Base-by-base conservation (phyloP, 2,113 vertebrate species). In the Trachemys scripta region DNA sequence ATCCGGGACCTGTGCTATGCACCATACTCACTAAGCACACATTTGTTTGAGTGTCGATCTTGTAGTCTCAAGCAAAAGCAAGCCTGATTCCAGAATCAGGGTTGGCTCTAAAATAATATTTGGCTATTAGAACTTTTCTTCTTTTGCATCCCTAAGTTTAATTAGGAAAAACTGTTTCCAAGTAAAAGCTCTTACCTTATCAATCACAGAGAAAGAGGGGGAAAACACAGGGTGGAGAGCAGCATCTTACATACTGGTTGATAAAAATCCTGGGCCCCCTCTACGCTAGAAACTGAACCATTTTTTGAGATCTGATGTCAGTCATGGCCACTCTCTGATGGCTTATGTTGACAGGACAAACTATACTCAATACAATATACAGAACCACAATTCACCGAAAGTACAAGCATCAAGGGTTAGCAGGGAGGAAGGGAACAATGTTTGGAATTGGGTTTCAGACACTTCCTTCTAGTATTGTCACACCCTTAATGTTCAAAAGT, bases 401-500 rank as follows among this genome's bases (percentile, higher is more conserved):
- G 53, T 75, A 88, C 78, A 92, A 83, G 42, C 45, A 45, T 2
- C 29, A 69, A 85, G 54, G n/a, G 35, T 83, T 88, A 76, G 47
- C 75, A 82, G 92, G 24, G 6, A n/a, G 82, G 84, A 54, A 91
- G 95, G 62, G 53, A 85, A 47, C 72, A 69, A 24, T 53, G 51
- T 89, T 79, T 96, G 93, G 94, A 89, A 90, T 94, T 95, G 78
- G 20, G 10, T 90, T 92, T 95, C 86, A 96, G 93, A 93, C 47
- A 20, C 42, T 87, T 38, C 93, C 50, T n/a, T 82, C 38, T 14
- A 49, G 38, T 72, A 81, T 93, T 78, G 87, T 49, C 14, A 1
- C 0, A 0, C 88, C 89, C 54, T 54, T 93, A 42, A 84, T 94
- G 84, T 80, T 95, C 56, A 80, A 78, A 92, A 84, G 62, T 49